Evolutionary conservation across 2,797 vertebrate genomes (phyloP), one percentile per base, ranked within the genome.

Genomic region (Sarcophilus harrisii): DNA sequence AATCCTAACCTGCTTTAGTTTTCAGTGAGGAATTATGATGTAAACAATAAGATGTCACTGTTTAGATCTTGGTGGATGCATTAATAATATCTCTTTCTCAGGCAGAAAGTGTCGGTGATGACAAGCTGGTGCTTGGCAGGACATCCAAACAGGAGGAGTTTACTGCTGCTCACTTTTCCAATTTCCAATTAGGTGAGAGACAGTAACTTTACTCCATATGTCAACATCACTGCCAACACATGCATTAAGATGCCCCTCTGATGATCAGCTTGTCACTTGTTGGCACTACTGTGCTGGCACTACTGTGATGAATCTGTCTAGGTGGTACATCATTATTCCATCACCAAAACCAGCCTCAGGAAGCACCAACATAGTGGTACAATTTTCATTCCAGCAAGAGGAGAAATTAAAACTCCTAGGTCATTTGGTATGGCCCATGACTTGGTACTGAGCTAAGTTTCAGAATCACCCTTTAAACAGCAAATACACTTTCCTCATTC

Each of bases 151-250:
- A 32, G 57, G 24, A 90, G 93, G 73, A 92, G 49, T 92, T 28
- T 1, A 38, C 58, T 10, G 58, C 16, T 28, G 27, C n/a, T 54
- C 0, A 49, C 14, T 81, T 93, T 90, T 38, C 66, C 55, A 92
- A n/a, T 95, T 97, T 90, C 90, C 92, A 87, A 87, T 87, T 87
- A 87, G 73, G 38, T 87, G 73, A 54, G 60, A 73, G 45, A 94
- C 90, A 94, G 13, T 91, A 54, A 92, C 27, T 73, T 96, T 92
- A 52, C 49, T 66, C 87, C 29, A 89, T 38, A 30, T 55, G 59
- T 55, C 94, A 91, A 52, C 18, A 32, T 89, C 52, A 60, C 90
- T 58, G 27, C 54, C 10, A 91, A 87, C 24, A 58, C 5, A 58
- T 24, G 5, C 24, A 57, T 57, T 90, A 90, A 66, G 59, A n/a